Conservation (phyloP, 1,140 invertebrate genomes). For the Leguminivora glycinivorella region DNA sequence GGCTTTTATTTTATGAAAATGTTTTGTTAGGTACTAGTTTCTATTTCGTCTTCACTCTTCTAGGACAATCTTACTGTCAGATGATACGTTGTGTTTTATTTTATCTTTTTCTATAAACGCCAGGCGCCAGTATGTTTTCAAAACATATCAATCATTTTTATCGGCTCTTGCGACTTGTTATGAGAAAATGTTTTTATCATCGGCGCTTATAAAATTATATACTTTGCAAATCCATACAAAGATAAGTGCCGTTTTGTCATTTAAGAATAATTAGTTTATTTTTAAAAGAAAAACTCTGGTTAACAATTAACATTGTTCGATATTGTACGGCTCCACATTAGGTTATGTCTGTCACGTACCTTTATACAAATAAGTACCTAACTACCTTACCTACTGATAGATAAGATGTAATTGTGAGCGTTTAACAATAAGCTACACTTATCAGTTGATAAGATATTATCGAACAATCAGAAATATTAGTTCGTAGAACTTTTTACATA, state of each 20-base stretch:
- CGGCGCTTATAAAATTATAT: neutral
- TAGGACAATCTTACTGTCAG: neutral
- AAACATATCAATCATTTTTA: slow-evolving; percentile 15
- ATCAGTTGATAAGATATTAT: neutral
- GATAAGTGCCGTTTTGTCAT: neutral
- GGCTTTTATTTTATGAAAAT: too few relatives aligned
- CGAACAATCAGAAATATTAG: neutral
- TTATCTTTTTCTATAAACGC: slow-evolving; percentile 4
- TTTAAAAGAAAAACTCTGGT: too few relatives aligned
- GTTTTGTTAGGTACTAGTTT: too few relatives aligned
- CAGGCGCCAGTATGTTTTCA: too few relatives aligned
- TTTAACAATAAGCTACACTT: neutral
- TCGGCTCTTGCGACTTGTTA: slow-evolving; percentile 4
- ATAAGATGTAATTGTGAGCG: neutral
- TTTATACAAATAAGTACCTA: too few relatives aligned
- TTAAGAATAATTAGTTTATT: too few relatives aligned
- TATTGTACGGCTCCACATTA: too few relatives aligned
- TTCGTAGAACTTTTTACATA: neutral
- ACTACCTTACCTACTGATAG: too few relatives aligned
- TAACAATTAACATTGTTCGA: too few relatives aligned
- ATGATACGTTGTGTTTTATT: neutral
- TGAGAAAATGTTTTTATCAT: neutral
- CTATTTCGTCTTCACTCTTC: too few relatives aligned
- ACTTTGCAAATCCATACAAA: neutral
- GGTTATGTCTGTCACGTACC: too few relatives aligned